Evolutionary conservation across 2,888 invertebrate genomes (phyloP).

Genomic region (Lycaena phlaeas): DNA sequence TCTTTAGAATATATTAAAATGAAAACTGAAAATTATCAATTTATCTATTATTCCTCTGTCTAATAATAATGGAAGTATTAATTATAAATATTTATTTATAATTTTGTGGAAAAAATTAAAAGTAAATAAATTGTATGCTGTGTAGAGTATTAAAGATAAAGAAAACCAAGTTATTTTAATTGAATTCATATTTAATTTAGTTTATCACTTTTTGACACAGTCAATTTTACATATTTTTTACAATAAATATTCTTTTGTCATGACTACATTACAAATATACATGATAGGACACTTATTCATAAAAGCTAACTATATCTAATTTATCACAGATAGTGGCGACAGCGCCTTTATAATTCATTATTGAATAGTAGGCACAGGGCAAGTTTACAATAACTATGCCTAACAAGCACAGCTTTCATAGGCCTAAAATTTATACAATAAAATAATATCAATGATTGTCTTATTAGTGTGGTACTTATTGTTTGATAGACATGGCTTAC

Average conservation of each 20-base stretch:
- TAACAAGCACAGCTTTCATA: slow-evolving; percentile 52
- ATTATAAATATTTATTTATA: no score
- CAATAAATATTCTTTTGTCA: slow-evolving; percentile 62
- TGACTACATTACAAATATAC: slow-evolving; percentile 59
- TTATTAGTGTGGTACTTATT: neutral
- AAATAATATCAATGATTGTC: neutral
- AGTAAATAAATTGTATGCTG: slow-evolving; percentile 2
- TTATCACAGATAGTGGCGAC: slow-evolving; percentile 68
- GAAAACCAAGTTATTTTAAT: slow-evolving; percentile 28
- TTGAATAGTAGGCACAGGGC: slow-evolving; percentile 52
- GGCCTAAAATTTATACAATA: slow-evolving; percentile 33
- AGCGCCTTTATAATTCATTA: slow-evolving; percentile 52
- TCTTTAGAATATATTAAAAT: no score
- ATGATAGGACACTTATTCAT: slow-evolving; percentile 43
- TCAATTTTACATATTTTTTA: slow-evolving; percentile 52
- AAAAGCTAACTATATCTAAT: slow-evolving; percentile 45
- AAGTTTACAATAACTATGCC: slow-evolving; percentile 33
- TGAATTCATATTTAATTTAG: slow-evolving; percentile 51
- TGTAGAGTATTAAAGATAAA: slow-evolving; percentile 20
- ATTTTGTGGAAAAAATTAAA: no score
- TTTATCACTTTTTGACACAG: slow-evolving; percentile 60
- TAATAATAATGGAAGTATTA: no score
- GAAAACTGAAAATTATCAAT: no score
- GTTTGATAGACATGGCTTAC: neutral
- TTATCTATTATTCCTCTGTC: no score